Evolutionary conservation across 1,140 invertebrate genomes (phyloP).

Genomic region (Macrostomum lignano): DNA sequence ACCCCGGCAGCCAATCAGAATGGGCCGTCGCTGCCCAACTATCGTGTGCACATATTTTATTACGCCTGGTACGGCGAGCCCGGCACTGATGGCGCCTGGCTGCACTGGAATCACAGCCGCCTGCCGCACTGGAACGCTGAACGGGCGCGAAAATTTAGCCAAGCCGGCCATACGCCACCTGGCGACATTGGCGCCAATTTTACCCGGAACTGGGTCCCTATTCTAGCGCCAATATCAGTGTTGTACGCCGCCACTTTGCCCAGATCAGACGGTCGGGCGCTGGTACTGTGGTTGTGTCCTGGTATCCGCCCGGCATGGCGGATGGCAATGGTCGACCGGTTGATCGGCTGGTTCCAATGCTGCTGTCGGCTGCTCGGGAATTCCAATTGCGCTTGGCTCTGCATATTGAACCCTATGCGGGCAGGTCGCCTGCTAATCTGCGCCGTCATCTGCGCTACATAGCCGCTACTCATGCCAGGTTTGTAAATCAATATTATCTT

Average conservation of each 20-base stretch:
- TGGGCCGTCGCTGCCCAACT: slow-evolving; percentile 10
- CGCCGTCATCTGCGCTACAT: too few species aligned
- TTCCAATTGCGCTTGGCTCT: too few species aligned
- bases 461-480: too few species aligned
- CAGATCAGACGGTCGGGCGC: slow-evolving; percentile 19
- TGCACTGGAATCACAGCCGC: slow-evolving; percentile 29
- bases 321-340: slow-evolving; percentile 18
- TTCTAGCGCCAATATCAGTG: slow-evolving; percentile 21
- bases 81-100: slow-evolving; percentile 20
- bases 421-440: too few species aligned
- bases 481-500: too few species aligned
- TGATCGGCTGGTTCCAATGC: slow-evolving; percentile 15
- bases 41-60: slow-evolving; percentile 30
- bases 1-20: too few species aligned
- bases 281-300: slow-evolving; percentile 25
- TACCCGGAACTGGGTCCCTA: slow-evolving; percentile 29
- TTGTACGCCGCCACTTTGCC: slow-evolving; percentile 25
- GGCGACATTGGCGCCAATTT: slow-evolving; percentile 29
- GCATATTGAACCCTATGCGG: too few species aligned
- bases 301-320: slow-evolving; percentile 21
- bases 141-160: slow-evolving; percentile 14
- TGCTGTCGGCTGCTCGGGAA: slow-evolving; percentile 20
- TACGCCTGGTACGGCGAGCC: slow-evolving; percentile 31
- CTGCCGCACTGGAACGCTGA: slow-evolving; percentile 25
- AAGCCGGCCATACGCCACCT: slow-evolving; percentile 21